Evolutionary conservation across 2,888 invertebrate genomes (phyloP), one percentile per base, ranked within the genome.

Genomic region (Drosophila trichaetosa): DNA sequence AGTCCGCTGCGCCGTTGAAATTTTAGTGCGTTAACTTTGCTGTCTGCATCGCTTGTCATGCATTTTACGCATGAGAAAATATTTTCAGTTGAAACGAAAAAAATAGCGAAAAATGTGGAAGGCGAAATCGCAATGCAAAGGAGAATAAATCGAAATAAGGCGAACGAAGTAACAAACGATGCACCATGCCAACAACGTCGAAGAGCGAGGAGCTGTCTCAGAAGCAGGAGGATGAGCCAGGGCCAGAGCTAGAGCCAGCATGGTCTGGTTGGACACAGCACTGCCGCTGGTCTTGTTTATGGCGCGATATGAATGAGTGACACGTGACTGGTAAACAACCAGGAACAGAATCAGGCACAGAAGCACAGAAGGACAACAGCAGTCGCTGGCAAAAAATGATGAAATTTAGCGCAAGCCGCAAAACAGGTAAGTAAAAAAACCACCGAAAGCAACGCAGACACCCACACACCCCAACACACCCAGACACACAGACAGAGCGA

Each of bases 1-100:
- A 33, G 52, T 42, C 36, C 58, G 57, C 2, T 21, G 57, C 56
- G 48, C 46, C 61, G 69, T n/a, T 56, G 33, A 56, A 69, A 53
- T 70, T 74, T 70, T 68, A 75, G 79, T 82, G 76, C 82, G 76
- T 84, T 76, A 79, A 79, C 76, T 75, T 89, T 79, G 65, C 71
- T 73, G 82, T 74, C 82, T 82, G 85, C 77, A 63, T 76, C 77
- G 88, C 73, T 83, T 87, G 87, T 80, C 85, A 80, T 75, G 88
- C 80, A 85, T 87, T 87, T 90, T 76, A 90, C 89, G 86, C 90
- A 88, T 88, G 87, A 88, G 80, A 85, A 88, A 90, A 79, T 80
- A 90, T 88, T 88, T 87, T 78, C 81, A 87, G 81, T 69, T 85
- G 89, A 85, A 61, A 54, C 56, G 38, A 29, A 24, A 75, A 72